Percentiles rank a stretch among this genome's conserved stretches.
phyloP scores from a whole-genome alignment of 2,888 invertebrate species.

The Dione juno region DNA sequence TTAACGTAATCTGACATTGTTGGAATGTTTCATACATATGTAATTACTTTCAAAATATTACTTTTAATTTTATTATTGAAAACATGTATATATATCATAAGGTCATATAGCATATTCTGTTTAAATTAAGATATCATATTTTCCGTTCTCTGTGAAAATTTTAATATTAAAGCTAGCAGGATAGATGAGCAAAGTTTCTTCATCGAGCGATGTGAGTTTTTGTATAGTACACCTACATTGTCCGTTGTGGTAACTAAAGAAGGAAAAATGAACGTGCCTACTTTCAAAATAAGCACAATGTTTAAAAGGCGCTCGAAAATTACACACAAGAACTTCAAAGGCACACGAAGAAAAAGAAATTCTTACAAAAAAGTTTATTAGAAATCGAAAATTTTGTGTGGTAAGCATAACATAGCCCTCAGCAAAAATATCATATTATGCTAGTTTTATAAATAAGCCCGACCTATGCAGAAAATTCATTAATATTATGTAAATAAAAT shows the following conservation, averaged over 20 bases:
- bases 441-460: too few relatives aligned
- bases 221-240: conserved; percentile 40
- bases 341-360: conserved; percentile 9
- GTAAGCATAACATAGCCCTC: background rate
- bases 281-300: conserved; percentile 43
- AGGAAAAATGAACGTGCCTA: conserved; percentile 41
- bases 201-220: conserved; percentile 43
- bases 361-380: conserved; percentile 4
- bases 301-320: conserved; percentile 37
- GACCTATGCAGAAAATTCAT: too few relatives aligned
- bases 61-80: too few relatives aligned
- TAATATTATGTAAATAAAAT: too few relatives aligned
- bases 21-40: too few relatives aligned
- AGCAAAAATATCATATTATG: background rate
- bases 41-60: too few relatives aligned
- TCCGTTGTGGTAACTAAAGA: conserved; percentile 39
- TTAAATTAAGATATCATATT: conserved; percentile 23
- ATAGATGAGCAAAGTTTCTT: conserved; percentile 44
- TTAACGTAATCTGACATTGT: too few relatives aligned
- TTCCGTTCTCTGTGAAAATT: conserved; percentile 32
- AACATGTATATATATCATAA: too few relatives aligned
- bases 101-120: background rate
- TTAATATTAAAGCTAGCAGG: conserved; percentile 43
- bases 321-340: conserved; percentile 29
- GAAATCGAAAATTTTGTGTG: background rate